Base-by-base conservation (phyloP, 2,797 vertebrate genomes). In the Dallia pectoralis region DNA sequence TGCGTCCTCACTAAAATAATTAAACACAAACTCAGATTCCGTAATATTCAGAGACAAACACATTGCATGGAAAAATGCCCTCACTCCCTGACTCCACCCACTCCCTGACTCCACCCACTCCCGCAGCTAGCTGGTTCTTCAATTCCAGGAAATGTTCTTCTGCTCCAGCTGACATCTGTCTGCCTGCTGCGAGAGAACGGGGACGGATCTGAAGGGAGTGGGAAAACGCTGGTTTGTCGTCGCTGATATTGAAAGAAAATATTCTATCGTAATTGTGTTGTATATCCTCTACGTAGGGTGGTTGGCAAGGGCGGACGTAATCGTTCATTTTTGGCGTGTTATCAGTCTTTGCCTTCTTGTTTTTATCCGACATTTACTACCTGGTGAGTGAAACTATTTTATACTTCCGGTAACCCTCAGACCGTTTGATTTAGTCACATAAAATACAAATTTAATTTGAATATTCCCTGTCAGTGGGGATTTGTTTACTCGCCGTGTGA, bases 21-120 rank as follows among this genome's bases (percentile, higher is more conserved):
- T 6, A 19, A 51, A 56, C 22, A 56, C 53, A 56, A 56, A 56
- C 53, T 56, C 53, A 56, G n/a, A 56, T n/a, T n/a, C n/a, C n/a
- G n/a, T n/a, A n/a, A n/a, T 56, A 22, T 56, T 56, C 51, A 56
- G n/a, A 5, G n/a, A 56, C 19, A 56, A 11, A 25, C 3, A 56
- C n/a, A 22, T 56, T 56, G 22, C 53, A 56, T 56, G 53, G 12
- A 44, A 44, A 44, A 8, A 22, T 25, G 16, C n/a, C 8, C n/a
- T n/a, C n/a, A 25, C 53, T 56, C 76, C 49, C 11, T 25, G 79
- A 82, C 87, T 89, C 87, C 89, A 22, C n/a, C 8, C n/a, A 25
- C 53, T 56, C 76, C 49, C 11, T 25, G 79, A 82, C 87, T 89
- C 87, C 89, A 87, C 87, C 88, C 89, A 77, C 89, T 76, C 63